Conservation (phyloP, 2,113 vertebrate species). For the Lophura nycthemera region DNA sequence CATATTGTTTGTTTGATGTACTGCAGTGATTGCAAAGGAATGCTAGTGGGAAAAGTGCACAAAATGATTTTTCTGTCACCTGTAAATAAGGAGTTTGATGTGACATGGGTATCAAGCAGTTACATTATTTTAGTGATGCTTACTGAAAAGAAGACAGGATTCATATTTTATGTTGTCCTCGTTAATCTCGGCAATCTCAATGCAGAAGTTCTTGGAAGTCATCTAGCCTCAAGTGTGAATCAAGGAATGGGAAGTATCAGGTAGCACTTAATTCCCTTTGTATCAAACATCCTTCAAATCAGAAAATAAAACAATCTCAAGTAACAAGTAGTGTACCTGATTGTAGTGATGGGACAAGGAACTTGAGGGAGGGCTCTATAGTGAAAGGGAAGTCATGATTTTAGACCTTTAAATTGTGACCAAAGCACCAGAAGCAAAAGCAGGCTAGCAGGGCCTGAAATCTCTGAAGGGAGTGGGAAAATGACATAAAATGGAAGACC, state of each 20-base stretch:
- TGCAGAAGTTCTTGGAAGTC: fast-evolving
- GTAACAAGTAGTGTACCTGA: not conserved
- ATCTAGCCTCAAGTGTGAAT: not conserved
- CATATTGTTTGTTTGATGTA: not conserved
- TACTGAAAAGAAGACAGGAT: not conserved
- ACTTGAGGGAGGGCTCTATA: fast-evolving
- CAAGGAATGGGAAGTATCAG: not conserved
- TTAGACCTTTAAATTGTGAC: not conserved
- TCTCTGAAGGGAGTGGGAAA: not conserved
- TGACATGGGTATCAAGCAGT: not conserved
- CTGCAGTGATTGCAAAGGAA: not conserved
- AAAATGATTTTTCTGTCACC: not conserved
- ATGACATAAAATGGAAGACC: not conserved
- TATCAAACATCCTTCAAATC: not conserved
- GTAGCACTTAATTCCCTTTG: not conserved
- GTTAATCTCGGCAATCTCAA: not conserved
- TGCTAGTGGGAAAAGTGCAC: not conserved
- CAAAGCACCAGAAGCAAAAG: not conserved
- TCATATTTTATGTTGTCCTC: not conserved
- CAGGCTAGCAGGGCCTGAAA: not conserved
- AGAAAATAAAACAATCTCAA: not conserved
- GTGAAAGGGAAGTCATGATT: not conserved
- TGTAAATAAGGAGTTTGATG: not conserved
- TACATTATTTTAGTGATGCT: not conserved
- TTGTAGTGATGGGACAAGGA: not conserved